These are phyloP conservation scores for Tinea pellionella DNA, from an alignment of 2,888 invertebrate genomes.

Conservation along the genomic window DNA sequence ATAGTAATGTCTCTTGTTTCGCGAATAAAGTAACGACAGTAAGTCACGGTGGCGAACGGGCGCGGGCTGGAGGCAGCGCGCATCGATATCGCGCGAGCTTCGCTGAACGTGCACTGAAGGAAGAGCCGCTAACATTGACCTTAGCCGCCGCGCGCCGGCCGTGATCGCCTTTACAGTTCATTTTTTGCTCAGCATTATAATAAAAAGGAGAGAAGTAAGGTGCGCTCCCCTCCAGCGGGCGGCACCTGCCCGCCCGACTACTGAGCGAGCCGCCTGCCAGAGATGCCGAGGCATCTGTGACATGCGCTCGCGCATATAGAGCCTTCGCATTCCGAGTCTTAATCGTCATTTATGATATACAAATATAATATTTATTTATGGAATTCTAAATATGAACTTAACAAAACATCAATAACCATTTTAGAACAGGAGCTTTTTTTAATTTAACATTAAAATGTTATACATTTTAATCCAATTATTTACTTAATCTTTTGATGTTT, in stretches of 20 bases:
- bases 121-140: conserved; percentile 68
- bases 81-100: conserved; percentile 34
- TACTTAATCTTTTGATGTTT: too few species aligned
- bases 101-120: conserved; percentile 67
- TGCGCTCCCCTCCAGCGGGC: conserved; percentile 63
- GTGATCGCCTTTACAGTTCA: conserved; percentile 71
- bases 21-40: background rate
- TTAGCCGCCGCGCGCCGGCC: conserved; percentile 45
- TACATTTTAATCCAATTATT: too few species aligned
- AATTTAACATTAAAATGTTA: too few species aligned
- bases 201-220: conserved; percentile 71
- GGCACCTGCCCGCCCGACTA: conserved; percentile 67
- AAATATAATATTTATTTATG: too few species aligned
- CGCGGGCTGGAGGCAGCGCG: conserved; percentile 37
- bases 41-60: conserved; percentile 40
- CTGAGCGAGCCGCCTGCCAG: conserved; percentile 21
- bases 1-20: background rate
- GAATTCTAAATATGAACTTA: too few species aligned
- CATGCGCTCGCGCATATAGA: conserved; percentile 41
- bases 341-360: conserved; percentile 38
- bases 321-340: too few species aligned
- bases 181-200: conserved; percentile 57
- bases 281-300: background rate
- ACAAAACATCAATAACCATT: too few species aligned
- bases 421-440: too few species aligned